These are phyloP conservation scores for Yponomeuta sedellus DNA, from an alignment of 2,888 invertebrate species.

Conservation along the genomic window DNA sequence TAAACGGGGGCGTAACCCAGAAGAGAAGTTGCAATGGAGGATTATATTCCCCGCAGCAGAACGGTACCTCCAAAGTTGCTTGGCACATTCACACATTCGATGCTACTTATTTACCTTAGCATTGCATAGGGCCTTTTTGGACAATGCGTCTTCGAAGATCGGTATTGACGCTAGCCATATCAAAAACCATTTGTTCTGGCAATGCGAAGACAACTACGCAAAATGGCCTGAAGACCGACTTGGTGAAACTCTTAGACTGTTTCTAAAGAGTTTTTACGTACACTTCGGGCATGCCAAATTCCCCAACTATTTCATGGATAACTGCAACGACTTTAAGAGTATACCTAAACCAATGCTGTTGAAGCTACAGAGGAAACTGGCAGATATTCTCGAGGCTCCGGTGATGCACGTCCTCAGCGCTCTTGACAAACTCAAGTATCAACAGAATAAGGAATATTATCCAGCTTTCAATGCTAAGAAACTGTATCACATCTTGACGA, in stretches of 20 bases:
- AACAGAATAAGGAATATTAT: slow-evolving; percentile 76
- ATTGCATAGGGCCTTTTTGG: slow-evolving; percentile 84
- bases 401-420: slow-evolving; percentile 82
- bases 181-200: slow-evolving; percentile 84
- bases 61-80: slow-evolving; percentile 82
- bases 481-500: slow-evolving; percentile 76
- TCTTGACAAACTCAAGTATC: slow-evolving; percentile 80
- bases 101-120: slow-evolving; percentile 81
- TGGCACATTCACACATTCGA: slow-evolving; percentile 83
- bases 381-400: slow-evolving; percentile 82
- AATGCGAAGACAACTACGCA: slow-evolving; percentile 83
- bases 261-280: slow-evolving; percentile 79
- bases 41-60: slow-evolving; percentile 86
- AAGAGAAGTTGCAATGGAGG: slow-evolving; percentile 85
- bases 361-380: slow-evolving; percentile 80
- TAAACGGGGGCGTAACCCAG: slow-evolving; percentile 77
- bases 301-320: slow-evolving; percentile 84
- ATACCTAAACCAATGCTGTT: slow-evolving; percentile 79
- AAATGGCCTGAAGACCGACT: slow-evolving; percentile 85
- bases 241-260: slow-evolving; percentile 79
- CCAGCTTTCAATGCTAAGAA: slow-evolving; percentile 78
- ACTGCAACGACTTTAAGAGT: slow-evolving; percentile 84
- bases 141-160: slow-evolving; percentile 78
- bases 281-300: slow-evolving; percentile 78
- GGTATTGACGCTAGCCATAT: slow-evolving; percentile 84